Percentiles rank a stretch among this genome's conserved stretches.
phyloP scores from a whole-genome alignment of 1,140 invertebrate genomes.

The Diuraphis noxia region DNA sequence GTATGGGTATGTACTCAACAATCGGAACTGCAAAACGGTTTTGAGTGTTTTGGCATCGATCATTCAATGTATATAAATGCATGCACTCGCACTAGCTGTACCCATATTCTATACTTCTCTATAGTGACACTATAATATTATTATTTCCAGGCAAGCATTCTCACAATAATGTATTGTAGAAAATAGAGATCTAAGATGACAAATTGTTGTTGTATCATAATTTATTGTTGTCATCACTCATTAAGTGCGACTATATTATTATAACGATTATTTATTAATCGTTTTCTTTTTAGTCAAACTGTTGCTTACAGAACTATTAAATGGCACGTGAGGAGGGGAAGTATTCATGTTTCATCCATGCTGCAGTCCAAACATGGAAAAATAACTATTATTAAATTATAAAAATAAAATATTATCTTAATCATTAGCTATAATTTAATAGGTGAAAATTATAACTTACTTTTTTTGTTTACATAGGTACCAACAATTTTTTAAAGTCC shows the following conservation, averaged over 20 bases:
- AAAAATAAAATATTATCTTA: background rate
- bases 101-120: background rate
- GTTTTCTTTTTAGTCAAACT: background rate
- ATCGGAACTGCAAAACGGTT: background rate
- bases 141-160: slow-evolving; percentile 21
- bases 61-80: background rate
- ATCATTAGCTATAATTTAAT: background rate
- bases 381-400: background rate
- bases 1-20: too few relatives aligned
- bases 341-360: too few relatives aligned
- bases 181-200: background rate
- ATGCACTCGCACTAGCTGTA: background rate
- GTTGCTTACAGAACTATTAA: background rate
- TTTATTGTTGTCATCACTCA: background rate
- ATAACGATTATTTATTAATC: background rate
- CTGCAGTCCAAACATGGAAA: too few relatives aligned
- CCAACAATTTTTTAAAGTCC: background rate
- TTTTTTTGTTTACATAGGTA: background rate
- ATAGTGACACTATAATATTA: background rate
- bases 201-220: slow-evolving; percentile 36
- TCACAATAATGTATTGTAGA: background rate
- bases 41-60: background rate
- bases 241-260: background rate
- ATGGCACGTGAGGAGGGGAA: background rate
- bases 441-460: background rate